Evolutionary conservation across 2,888 invertebrate species (phyloP).

Genomic region (Dryocosmus kuriphilus): DNA sequence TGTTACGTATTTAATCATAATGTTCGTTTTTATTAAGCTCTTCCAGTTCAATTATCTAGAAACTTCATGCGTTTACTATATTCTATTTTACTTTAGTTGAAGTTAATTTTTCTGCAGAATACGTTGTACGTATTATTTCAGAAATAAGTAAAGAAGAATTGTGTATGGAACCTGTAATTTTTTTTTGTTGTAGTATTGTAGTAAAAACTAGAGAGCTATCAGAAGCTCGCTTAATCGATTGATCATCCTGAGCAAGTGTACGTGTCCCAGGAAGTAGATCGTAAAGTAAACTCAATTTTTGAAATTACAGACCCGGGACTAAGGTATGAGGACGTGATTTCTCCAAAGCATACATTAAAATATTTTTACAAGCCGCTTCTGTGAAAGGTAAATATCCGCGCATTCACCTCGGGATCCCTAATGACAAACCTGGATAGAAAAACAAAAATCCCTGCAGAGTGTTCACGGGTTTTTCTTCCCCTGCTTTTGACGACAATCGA

Average conservation of each 20-base stretch:
- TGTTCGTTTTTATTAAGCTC: too few relatives aligned
- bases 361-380: constrained; percentile 35
- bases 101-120: background rate
- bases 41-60: too few relatives aligned
- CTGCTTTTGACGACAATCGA: background rate
- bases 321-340: constrained; percentile 33
- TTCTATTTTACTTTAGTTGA: background rate
- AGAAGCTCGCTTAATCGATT: constrained; percentile 23
- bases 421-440: constrained; percentile 22
- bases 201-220: background rate
- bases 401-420: constrained; percentile 9
- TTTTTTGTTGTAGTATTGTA: background rate
- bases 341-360: constrained; percentile 39
- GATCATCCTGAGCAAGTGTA: constrained; percentile 23
- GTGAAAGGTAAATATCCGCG: constrained; percentile 32
- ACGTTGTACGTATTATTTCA: background rate
- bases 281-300: constrained; percentile 38
- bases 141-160: background rate
- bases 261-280: constrained; percentile 25
- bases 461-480: background rate
- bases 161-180: background rate
- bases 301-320: constrained; percentile 21
- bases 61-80: too few relatives aligned
- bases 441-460: constrained; percentile 7
- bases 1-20: too few relatives aligned